phyloP scores from a whole-genome alignment of 2,888 invertebrate species.

The Chalcosyrphus nemorum region DNA sequence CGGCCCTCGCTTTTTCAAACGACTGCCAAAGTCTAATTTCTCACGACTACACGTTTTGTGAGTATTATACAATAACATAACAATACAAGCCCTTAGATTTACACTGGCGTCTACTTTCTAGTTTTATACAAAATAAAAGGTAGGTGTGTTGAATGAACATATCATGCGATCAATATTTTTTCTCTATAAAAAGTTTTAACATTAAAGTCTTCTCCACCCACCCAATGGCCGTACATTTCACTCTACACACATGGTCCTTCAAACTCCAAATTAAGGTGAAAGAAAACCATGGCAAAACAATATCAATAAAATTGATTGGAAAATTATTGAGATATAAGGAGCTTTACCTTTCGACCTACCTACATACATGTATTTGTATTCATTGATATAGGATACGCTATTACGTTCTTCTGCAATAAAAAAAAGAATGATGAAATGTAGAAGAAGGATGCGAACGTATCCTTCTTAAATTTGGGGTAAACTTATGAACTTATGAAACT shows the following conservation, averaged over 20 bases:
- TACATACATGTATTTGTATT: background rate
- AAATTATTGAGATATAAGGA: conserved; percentile 57
- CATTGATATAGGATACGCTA: conserved; percentile 6
- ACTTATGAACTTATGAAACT: background rate
- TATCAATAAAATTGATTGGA: conserved; percentile 60
- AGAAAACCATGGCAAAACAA: conserved; percentile 17
- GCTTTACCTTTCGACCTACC: conserved; percentile 31
- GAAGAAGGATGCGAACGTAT: background rate
- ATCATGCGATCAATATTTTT: background rate
- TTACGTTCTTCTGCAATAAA: background rate
- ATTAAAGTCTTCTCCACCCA: background rate
- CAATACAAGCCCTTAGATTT: too few species aligned
- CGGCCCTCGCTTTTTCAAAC: too few species aligned
- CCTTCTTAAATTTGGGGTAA: background rate
- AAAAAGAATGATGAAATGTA: background rate
- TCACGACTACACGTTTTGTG: too few species aligned
- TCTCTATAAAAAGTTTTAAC: background rate
- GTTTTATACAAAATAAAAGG: background rate
- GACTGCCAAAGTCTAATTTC: too few species aligned
- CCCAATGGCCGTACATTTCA: background rate
- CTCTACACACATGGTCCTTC: background rate
- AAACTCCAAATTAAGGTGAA: conserved; percentile 7
- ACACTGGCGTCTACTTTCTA: too few species aligned
- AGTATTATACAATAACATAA: too few species aligned
- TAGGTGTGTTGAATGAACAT: too few species aligned